These are phyloP conservation scores for Macaria notata DNA, from an alignment of 2,888 invertebrate genomes.

Conservation along the genomic window DNA sequence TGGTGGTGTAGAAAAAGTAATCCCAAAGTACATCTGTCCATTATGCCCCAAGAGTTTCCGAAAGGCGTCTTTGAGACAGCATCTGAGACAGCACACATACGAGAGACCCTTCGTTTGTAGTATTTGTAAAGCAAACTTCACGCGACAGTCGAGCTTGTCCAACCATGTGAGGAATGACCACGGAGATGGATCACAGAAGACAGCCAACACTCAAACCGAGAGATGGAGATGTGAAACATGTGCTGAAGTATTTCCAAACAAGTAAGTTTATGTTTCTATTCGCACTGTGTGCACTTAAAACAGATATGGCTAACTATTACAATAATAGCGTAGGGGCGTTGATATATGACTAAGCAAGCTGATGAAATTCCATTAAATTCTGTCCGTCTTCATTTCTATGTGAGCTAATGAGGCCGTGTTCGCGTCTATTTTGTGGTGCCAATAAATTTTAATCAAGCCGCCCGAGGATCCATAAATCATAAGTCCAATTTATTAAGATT, in stretches of 20 bases:
- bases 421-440: too few species aligned
- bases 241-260: constrained; percentile 50
- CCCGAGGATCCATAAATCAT: constrained; percentile 1
- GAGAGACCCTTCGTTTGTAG: constrained; percentile 87
- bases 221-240: constrained; percentile 51
- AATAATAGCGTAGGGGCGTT: too few species aligned
- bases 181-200: constrained; percentile 42
- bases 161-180: constrained; percentile 83
- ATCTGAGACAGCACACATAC: constrained; percentile 88
- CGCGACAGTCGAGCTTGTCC: constrained; percentile 84
- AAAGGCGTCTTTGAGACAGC: constrained; percentile 86
- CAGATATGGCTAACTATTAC: too few species aligned
- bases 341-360: too few species aligned
- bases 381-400: too few species aligned
- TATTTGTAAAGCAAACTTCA: constrained; percentile 84
- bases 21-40: constrained; percentile 84
- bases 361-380: too few species aligned
- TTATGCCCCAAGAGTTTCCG: constrained; percentile 85
- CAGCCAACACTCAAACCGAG: constrained; percentile 34
- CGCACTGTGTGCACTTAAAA: too few species aligned
- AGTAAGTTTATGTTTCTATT: constrained; percentile 43
- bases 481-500: neutral
- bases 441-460: constrained; percentile 1
- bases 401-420: too few species aligned
- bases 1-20: constrained; percentile 47